These are phyloP conservation scores for Nemotelus nigrinus DNA, from an alignment of 2,888 invertebrate species.

Conservation along the genomic window DNA sequence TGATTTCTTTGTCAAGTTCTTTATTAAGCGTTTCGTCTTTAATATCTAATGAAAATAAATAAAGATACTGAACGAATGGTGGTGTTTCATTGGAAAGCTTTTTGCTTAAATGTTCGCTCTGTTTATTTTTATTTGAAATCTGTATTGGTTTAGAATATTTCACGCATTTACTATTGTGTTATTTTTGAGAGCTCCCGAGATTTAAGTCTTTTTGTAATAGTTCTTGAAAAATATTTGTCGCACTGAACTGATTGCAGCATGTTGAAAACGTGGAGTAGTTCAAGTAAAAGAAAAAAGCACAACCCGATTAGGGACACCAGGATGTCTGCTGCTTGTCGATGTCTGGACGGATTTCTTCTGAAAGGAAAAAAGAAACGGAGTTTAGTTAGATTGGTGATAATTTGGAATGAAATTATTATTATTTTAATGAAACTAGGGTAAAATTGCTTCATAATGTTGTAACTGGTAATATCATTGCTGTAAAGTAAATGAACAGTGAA, in stretches of 20 bases:
- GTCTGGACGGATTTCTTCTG: conserved; percentile 23
- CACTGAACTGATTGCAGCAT: conserved; percentile 8
- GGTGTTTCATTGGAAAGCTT: background rate
- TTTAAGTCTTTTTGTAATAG: too few species aligned
- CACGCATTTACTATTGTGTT: background rate
- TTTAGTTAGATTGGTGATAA: background rate
- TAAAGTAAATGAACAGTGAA: too few species aligned
- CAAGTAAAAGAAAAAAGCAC: conserved; percentile 3
- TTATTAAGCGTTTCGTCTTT: background rate
- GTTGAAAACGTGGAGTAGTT: conserved; percentile 12
- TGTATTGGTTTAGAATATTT: conserved; percentile 4
- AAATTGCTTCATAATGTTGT: too few species aligned
- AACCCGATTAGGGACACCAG: background rate
- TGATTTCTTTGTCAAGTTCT: background rate
- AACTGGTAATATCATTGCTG: too few species aligned
- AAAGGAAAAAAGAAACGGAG: background rate
- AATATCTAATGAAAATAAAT: too few species aligned
- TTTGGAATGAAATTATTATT: background rate
- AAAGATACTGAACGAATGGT: background rate
- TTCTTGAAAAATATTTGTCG: too few species aligned
- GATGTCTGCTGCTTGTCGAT: background rate
- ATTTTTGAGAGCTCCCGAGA: too few species aligned
- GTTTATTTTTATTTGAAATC: background rate
- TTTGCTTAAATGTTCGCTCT: background rate
- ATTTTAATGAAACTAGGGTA: too few species aligned